Evolutionary conservation across 1,140 invertebrate species (phyloP).

Genomic region (Nebria ingens): DNA sequence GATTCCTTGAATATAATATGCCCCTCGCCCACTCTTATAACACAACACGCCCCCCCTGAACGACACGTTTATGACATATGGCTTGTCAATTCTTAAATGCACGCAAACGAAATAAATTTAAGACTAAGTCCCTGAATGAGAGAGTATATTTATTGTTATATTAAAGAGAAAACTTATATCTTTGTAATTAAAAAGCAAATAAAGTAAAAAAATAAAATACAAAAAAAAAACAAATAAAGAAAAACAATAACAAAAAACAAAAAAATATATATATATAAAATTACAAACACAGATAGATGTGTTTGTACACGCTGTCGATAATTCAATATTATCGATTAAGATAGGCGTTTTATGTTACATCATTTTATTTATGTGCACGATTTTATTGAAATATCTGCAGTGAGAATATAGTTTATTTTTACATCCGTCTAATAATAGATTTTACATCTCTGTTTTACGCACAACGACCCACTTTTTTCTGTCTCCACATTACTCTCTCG

Average conservation of each 20-base stretch:
- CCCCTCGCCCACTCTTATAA: conserved; percentile 13
- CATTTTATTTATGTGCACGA: conserved; percentile 12
- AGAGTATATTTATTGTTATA: conserved; percentile 9
- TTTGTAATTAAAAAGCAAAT: conserved; percentile 20
- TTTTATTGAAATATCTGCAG: conserved; percentile 5
- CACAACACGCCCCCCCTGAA: conserved; percentile 12
- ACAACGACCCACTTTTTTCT: conserved; percentile 11
- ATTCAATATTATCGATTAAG: neutral
- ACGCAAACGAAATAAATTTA: conserved; percentile 10
- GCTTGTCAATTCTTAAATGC: conserved; percentile 5
- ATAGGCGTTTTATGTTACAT: conserved; percentile 9
- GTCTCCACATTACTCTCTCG: conserved; percentile 10
- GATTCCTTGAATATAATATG: conserved; percentile 16
- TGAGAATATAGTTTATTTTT: neutral
- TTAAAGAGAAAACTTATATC: conserved; percentile 3
- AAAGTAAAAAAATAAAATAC: conserved; percentile 26
- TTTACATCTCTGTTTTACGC: neutral
- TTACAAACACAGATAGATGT: conserved; percentile 19
- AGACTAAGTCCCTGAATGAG: conserved; percentile 3
- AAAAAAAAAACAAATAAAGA: conserved; percentile 37
- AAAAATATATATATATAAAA: conserved; percentile 34
- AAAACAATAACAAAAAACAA: conserved; percentile 36
- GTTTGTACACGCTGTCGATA: neutral
- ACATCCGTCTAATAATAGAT: neutral
- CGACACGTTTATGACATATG: neutral